Conservation (phyloP, 2,888 invertebrate genomes). For the Sinohyriopsis cumingii region DNA sequence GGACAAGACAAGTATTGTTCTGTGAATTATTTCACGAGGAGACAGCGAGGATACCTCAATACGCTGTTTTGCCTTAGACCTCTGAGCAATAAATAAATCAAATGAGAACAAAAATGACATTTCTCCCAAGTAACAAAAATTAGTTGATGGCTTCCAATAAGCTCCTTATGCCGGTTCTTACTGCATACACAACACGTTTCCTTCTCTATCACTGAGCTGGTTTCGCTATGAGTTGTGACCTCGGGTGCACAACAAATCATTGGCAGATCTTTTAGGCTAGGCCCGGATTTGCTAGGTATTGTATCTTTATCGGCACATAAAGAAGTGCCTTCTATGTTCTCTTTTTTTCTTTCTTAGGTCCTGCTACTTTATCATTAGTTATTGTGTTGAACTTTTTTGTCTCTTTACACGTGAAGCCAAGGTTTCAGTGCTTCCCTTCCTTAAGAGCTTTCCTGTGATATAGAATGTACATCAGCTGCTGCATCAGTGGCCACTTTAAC, state of each 20-base stretch:
- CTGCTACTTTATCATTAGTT: too few species aligned
- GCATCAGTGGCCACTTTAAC: neutral
- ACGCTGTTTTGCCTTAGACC: too few species aligned
- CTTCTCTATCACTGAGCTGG: slow-evolving; percentile 3
- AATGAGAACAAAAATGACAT: slow-evolving; percentile 13
- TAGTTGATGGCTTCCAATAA: neutral
- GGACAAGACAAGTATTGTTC: too few species aligned
- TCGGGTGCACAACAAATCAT: neutral
- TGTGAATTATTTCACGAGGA: too few species aligned
- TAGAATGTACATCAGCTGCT: neutral
- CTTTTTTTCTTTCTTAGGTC: too few species aligned
- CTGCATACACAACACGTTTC: slow-evolving; percentile 12
- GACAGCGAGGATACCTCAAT: too few species aligned
- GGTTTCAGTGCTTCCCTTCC: slow-evolving; percentile 8
- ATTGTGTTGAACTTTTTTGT: too few species aligned
- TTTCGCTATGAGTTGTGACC: neutral
- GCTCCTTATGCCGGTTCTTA: neutral
- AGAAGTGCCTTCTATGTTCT: too few species aligned
- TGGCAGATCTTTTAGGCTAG: slow-evolving; percentile 3
- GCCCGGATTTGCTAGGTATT: slow-evolving; percentile 2
- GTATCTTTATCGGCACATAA: neutral
- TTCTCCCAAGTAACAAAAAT: slow-evolving; percentile 18
- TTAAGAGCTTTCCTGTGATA: slow-evolving; percentile 11
- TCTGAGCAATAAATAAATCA: neutral
- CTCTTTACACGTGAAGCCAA: neutral